These are phyloP conservation scores for Ctenomys sociabilis DNA, from an alignment of 2,113 vertebrate genomes.

Conservation along the genomic window DNA sequence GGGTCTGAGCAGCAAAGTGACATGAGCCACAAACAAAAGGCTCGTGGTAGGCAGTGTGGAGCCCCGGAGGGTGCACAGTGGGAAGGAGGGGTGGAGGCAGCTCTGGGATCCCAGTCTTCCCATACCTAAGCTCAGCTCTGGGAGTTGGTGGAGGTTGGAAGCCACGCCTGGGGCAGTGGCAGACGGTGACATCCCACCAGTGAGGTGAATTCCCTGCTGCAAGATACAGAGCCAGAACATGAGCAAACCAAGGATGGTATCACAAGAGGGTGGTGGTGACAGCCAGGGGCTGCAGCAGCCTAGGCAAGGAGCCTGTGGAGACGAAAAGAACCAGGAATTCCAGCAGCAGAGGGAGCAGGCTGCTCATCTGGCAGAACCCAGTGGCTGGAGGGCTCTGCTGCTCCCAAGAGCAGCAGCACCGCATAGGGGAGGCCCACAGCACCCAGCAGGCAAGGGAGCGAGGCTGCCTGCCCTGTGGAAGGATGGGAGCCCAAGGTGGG, in stretches of 20 bases:
- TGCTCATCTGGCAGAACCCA: rapidly evolving
- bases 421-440: rapidly evolving
- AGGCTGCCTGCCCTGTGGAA: not conserved
- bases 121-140: rapidly evolving
- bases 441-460: not conserved
- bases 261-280: rapidly evolving
- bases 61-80: too few relatives aligned
- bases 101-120: not conserved
- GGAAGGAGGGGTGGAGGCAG: not conserved
- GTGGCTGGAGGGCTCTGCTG: not conserved
- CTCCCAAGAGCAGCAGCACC: rapidly evolving
- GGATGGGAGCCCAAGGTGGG: not conserved
- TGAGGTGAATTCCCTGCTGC: rapidly evolving
- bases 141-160: not conserved
- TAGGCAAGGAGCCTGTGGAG: rapidly evolving
- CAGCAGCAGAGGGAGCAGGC: too few relatives aligned
- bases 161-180: too few relatives aligned
- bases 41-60: rapidly evolving
- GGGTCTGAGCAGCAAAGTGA: rapidly evolving
- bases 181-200: rapidly evolving
- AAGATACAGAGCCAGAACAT: rapidly evolving
- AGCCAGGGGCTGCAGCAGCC: not conserved
- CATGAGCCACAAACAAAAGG: not conserved
- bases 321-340: too few relatives aligned
- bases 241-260: not conserved